phyloP scores from a whole-genome alignment of 2,113 vertebrate species.

The Vimba vimba region DNA sequence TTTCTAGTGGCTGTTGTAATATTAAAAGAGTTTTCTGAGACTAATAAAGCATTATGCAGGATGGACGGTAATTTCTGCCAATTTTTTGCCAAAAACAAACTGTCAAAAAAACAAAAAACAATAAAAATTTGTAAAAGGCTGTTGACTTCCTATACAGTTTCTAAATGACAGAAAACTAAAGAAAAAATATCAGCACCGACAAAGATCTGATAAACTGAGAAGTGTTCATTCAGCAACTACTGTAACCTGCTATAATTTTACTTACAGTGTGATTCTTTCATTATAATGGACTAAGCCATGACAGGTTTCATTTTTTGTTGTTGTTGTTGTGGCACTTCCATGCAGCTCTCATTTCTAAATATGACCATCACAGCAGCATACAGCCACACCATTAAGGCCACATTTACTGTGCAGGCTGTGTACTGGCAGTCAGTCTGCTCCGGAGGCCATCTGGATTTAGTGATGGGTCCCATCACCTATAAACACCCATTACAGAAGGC shows the following conservation, averaged over 20 bases:
- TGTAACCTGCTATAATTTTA: background rate
- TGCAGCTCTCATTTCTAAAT: constrained; percentile 3
- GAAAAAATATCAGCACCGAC: background rate
- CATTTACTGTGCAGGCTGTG: background rate
- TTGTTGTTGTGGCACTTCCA: background rate
- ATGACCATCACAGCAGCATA: background rate
- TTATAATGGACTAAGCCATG: background rate
- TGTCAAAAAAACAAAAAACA: too few relatives aligned
- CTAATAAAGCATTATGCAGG: too few relatives aligned
- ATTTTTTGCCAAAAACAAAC: too few relatives aligned
- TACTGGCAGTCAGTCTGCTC: constrained; percentile 24
- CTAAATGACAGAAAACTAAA: background rate
- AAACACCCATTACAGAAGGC: constrained; percentile 24
- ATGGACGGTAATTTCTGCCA: too few relatives aligned
- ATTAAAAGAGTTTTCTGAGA: too few relatives aligned
- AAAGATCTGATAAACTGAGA: background rate
- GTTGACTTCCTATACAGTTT: too few relatives aligned
- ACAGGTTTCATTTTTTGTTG: background rate
- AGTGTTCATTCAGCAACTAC: background rate
- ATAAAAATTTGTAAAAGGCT: background rate
- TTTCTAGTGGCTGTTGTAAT: too few relatives aligned
- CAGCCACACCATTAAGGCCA: background rate
- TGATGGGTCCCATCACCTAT: constrained; percentile 30
- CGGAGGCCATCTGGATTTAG: constrained; percentile 29
- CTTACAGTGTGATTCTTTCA: background rate